A percentile compares a stretch with the other conserved stretches of the same genome.
These are phyloP conservation scores for Pseudomyrmex pallidus DNA, from an alignment of 1,140 invertebrate species.

Conservation along the genomic window DNA sequence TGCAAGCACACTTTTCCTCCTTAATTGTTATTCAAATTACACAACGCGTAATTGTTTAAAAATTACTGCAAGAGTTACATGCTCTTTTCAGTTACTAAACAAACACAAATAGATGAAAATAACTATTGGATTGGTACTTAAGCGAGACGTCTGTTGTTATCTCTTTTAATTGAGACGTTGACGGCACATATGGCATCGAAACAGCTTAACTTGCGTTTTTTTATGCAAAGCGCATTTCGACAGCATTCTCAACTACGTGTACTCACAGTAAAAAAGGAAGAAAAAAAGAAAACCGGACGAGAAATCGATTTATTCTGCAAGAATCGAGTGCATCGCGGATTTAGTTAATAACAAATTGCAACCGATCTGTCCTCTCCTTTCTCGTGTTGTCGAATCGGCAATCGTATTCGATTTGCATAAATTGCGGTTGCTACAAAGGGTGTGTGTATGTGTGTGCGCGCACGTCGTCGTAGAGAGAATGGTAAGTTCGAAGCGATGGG, in stretches of 20 bases:
- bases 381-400: slow-evolving; percentile 43
- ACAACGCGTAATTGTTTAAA: neutral
- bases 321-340: slow-evolving; percentile 18
- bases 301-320: slow-evolving; percentile 30
- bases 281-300: neutral
- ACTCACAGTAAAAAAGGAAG: neutral
- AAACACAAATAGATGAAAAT: slow-evolving; percentile 47
- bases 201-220: neutral
- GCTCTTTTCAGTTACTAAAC: slow-evolving; percentile 33
- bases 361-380: slow-evolving; percentile 25
- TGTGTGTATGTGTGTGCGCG: neutral
- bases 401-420: slow-evolving; percentile 60
- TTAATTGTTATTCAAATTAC: neutral
- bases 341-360: slow-evolving; percentile 57
- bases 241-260: slow-evolving; percentile 19
- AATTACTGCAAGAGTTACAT: neutral
- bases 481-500: slow-evolving; percentile 41
- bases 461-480: slow-evolving; percentile 26
- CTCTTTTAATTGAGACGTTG: slow-evolving; percentile 67
- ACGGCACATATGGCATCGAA: neutral
- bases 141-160: slow-evolving; percentile 43
- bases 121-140: slow-evolving; percentile 69
- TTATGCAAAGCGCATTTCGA: slow-evolving; percentile 28
- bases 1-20: neutral
- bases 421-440: slow-evolving; percentile 46